phyloP scores from a whole-genome alignment of 2,113 vertebrate genomes.

The Spea bombifrons region DNA sequence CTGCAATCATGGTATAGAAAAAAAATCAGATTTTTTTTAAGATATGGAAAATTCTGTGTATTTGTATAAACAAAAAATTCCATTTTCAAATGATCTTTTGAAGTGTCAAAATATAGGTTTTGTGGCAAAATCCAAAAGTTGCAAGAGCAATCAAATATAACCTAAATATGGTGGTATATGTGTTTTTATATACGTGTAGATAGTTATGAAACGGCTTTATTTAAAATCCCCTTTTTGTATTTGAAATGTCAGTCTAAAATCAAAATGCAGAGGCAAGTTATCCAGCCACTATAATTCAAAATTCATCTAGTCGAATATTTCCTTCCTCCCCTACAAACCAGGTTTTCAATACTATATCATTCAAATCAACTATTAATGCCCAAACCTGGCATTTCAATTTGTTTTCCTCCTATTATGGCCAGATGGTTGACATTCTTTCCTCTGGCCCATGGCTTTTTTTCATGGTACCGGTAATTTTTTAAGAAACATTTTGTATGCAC shows the following conservation, averaged over 20 bases:
- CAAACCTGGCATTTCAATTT: no score
- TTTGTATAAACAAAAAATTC: slow-evolving; percentile 7
- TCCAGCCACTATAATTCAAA: not conserved
- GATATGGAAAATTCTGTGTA: slow-evolving; percentile 15
- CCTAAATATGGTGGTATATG: slow-evolving; percentile 18
- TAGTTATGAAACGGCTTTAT: not conserved
- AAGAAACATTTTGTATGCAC: no score
- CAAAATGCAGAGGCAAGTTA: slow-evolving; percentile 4
- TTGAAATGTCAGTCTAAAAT: not conserved
- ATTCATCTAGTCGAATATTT: no score
- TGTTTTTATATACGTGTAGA: slow-evolving; percentile 12
- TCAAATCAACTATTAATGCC: no score
- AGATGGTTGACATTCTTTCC: no score
- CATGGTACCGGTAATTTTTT: no score
- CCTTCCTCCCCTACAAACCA: no score
- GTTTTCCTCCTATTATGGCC: no score
- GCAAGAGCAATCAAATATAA: slow-evolving; percentile 26
- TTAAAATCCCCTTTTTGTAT: not conserved
- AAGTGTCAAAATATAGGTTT: slow-evolving; percentile 6
- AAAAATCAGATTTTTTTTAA: slow-evolving; percentile 18
- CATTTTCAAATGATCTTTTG: not conserved
- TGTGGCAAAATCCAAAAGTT: not conserved
- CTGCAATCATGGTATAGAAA: slow-evolving; percentile 60
- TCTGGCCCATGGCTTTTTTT: no score
- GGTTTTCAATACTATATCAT: no score